Percentiles rank a stretch among this genome's conserved stretches.
Evolutionary conservation across 2,113 vertebrate species (phyloP).

Genomic region (Stigmatopora argus): DNA sequence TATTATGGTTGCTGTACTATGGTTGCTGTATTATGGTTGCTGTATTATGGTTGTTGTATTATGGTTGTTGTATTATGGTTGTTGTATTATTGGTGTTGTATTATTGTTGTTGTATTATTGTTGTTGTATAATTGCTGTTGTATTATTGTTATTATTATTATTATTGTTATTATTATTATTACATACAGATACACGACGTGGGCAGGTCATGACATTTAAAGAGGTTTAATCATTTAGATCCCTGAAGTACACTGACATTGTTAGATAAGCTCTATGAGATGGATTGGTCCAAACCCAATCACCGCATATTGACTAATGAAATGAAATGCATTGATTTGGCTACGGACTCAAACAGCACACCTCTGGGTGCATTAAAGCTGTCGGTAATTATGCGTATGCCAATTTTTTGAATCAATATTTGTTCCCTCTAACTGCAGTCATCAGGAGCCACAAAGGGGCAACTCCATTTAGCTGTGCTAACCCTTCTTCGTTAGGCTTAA

Average conservation of each 20-base stretch:
- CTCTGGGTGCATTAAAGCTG: neutral
- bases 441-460: neutral
- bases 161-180: no score
- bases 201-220: neutral
- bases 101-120: no score
- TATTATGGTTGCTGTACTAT: no score
- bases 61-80: no score
- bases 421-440: neutral
- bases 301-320: neutral
- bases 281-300: neutral
- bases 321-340: neutral
- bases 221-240: neutral
- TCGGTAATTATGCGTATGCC: neutral
- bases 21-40: no score
- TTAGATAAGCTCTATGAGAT: neutral
- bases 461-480: neutral
- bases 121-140: no score
- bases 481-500: neutral
- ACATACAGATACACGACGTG: no score
- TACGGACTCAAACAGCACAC: neutral
- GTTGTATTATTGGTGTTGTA: no score
- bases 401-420: neutral
- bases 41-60: no score
- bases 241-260: neutral
- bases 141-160: no score